phyloP scores from a whole-genome alignment of 2,888 invertebrate species.

The Cosmopolites sordidus region DNA sequence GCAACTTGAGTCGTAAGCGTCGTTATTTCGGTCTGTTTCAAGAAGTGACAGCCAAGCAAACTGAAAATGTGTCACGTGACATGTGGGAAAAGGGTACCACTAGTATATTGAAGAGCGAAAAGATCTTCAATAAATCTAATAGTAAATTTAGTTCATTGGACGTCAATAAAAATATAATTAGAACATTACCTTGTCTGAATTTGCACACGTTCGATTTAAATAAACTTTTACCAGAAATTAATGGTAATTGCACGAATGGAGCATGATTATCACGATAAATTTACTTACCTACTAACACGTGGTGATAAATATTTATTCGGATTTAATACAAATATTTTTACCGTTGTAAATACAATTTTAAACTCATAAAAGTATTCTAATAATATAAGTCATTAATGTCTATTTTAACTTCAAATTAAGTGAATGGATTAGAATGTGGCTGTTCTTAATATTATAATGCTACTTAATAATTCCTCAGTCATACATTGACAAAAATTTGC shows the following conservation, averaged over 20 bases:
- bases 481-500: too few relatives aligned
- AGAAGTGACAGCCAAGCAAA: slow-evolving; percentile 33
- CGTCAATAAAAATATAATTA: slow-evolving; percentile 34
- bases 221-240: slow-evolving; percentile 30
- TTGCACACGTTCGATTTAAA: slow-evolving; percentile 32
- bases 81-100: slow-evolving; percentile 56
- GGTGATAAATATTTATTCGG: too few relatives aligned
- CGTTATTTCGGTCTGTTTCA: slow-evolving; percentile 34
- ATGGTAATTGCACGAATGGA: slow-evolving; percentile 12
- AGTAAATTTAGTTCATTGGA: slow-evolving; percentile 25
- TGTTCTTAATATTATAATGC: too few relatives aligned
- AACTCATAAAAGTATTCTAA: too few relatives aligned
- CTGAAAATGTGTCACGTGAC: slow-evolving; percentile 12
- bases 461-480: too few relatives aligned
- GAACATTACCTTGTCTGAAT: slow-evolving; percentile 28
- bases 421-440: too few relatives aligned
- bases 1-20: slow-evolving; percentile 5
- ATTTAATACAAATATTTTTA: too few relatives aligned
- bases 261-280: too few relatives aligned
- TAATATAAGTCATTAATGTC: too few relatives aligned
- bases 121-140: slow-evolving; percentile 29
- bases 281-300: too few relatives aligned
- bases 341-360: too few relatives aligned
- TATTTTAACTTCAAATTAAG: too few relatives aligned
- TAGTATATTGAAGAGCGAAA: slow-evolving; percentile 49